Evolutionary conservation across 2,888 invertebrate genomes (phyloP), one percentile per base, ranked within the genome.

Genomic region (Geotrupes spiniger): DNA sequence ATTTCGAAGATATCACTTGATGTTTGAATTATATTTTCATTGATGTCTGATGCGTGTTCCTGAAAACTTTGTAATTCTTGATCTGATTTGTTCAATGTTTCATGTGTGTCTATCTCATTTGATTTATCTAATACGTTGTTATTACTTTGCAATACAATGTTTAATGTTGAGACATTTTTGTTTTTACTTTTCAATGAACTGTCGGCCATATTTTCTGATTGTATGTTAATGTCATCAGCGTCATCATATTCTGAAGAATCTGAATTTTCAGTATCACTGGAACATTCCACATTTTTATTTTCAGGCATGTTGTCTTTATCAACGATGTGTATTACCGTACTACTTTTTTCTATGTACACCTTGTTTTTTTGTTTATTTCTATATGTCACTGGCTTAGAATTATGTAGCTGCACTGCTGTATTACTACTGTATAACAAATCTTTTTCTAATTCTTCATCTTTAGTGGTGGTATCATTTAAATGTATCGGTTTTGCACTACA

Each of bases 321-420:
- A 6, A 64, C 57, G 11, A 72, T 66, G 55, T 71, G 68, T 33
- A 71, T 72, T 1, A 72, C 71, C 1, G 72, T 72, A 52, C 70
- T 70, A 53, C 71, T 72, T 58, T 72, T 73, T 56, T 71, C 71
- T 12, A 71, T 66, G 27, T 69, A 66, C 39, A 66, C 57, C 62
- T 67, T 68, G 15, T 51, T 53, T 26, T 44, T 46, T 6, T 28
- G 28, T 10, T 12, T 11, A 12, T 5, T n/a, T n/a, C 1, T 12
- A 8, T 10, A 2, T n/a, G 33, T 2, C 2, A 2, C 4, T 2
- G 33, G 6, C 2, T 11, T 11, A 2, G 8, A 11, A 6, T 33
- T 33, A 4, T 12, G 2, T 10, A 12, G 1, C 5, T 11, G 5
- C 6, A 33, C n/a, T 4, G 33, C 12, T 6, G 8, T 33, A 10